Conservation (phyloP, 2,888 invertebrate genomes). For the Drosophila ezoana region DNA sequence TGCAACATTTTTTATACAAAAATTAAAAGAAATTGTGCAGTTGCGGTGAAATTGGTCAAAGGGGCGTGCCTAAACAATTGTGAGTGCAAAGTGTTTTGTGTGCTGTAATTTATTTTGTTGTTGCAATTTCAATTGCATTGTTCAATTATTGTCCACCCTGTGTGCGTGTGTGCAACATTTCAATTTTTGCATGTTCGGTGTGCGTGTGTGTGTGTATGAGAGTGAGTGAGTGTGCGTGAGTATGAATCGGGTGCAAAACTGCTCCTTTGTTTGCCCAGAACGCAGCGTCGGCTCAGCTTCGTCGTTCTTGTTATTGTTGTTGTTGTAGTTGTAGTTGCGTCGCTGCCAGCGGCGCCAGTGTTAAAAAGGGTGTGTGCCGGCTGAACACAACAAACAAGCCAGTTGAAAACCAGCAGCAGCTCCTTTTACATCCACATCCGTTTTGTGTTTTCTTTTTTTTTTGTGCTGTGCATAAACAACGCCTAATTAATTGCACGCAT, state of each 20-base stretch:
- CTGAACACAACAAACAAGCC: slow-evolving; percentile 37
- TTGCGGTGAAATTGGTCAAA: slow-evolving; percentile 46
- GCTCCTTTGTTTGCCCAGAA: slow-evolving; percentile 76
- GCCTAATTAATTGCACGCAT: slow-evolving; percentile 71
- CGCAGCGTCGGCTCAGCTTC: slow-evolving; percentile 62
- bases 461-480: slow-evolving; percentile 34
- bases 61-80: slow-evolving; percentile 50
- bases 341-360: slow-evolving; percentile 58
- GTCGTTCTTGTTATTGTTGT: slow-evolving; percentile 41
- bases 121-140: slow-evolving; percentile 33
- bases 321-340: slow-evolving; percentile 47
- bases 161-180: slow-evolving; percentile 45
- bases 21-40: slow-evolving; percentile 48
- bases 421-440: slow-evolving; percentile 58
- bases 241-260: slow-evolving; percentile 66
- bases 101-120: slow-evolving; percentile 15
- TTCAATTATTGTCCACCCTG: slow-evolving; percentile 47
- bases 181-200: slow-evolving; percentile 51
- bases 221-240: slow-evolving; percentile 41
- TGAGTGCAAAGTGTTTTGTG: slow-evolving; percentile 34
- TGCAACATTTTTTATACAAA: slow-evolving; percentile 57
- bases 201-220: slow-evolving; percentile 15
- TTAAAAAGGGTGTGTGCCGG: slow-evolving; percentile 67
- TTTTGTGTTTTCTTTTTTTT: slow-evolving; percentile 32
- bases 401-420: slow-evolving; percentile 26